These are phyloP conservation scores for Rhaphigaster nebulosa DNA, from an alignment of 2,888 invertebrate species.

Conservation along the genomic window DNA sequence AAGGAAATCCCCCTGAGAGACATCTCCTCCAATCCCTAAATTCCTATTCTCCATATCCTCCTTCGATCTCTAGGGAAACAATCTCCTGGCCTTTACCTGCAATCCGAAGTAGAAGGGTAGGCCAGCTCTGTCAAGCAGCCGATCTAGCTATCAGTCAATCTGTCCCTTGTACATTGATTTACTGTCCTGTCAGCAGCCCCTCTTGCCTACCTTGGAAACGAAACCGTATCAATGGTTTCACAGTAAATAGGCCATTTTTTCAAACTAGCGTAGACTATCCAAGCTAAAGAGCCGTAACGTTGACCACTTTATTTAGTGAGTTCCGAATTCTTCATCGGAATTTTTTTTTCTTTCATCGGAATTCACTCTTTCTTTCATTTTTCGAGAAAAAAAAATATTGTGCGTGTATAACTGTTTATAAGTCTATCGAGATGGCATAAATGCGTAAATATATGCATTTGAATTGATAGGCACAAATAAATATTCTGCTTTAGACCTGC, in stretches of 20 bases:
- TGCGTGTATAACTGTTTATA: no score
- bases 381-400: no score
- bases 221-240: not conserved
- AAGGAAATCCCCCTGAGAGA: not conserved
- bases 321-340: no score
- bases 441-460: no score
- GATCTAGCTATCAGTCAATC: conserved; percentile 21
- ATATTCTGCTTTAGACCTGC: no score
- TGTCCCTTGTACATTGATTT: not conserved
- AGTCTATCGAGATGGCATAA: no score
- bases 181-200: not conserved
- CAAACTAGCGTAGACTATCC: not conserved
- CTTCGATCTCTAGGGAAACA: not conserved
- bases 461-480: no score
- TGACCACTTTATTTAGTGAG: no score
- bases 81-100: not conserved
- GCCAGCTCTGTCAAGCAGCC: not conserved
- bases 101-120: not conserved
- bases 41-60: not conserved
- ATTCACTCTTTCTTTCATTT: no score
- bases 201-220: not conserved
- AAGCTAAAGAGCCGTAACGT: no score
- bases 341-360: no score
- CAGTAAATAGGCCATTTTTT: not conserved
- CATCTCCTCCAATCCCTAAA: not conserved